These are phyloP conservation scores for Pelecanoides urinatrix DNA, from an alignment of 2,113 vertebrate genomes.

Conservation along the genomic window DNA sequence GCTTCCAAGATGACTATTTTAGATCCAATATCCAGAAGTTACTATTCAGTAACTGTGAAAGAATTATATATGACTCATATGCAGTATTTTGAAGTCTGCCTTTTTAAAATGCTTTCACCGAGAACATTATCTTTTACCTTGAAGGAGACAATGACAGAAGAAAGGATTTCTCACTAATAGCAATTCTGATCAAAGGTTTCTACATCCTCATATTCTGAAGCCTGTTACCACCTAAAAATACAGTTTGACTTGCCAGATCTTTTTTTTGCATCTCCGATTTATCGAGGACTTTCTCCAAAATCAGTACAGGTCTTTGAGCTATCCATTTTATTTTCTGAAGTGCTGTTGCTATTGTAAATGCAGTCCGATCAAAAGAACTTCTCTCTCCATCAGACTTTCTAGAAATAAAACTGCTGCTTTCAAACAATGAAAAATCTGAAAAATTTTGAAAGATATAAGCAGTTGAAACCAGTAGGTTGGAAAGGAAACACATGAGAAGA, in stretches of 20 bases:
- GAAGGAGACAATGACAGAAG: not conserved
- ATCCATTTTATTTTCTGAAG: not conserved
- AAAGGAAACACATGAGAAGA: not conserved
- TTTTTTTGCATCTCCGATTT: not conserved
- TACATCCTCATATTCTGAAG: not conserved
- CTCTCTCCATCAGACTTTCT: not conserved
- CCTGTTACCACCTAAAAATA: not conserved
- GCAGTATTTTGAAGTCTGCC: not conserved
- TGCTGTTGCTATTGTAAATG: not conserved
- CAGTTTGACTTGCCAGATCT: not conserved
- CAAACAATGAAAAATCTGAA: not conserved
- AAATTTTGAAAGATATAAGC: not conserved
- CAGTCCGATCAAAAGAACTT: not conserved
- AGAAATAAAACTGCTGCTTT: not conserved
- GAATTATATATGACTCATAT: not conserved
- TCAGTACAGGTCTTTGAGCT: not conserved
- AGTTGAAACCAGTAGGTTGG: not conserved
- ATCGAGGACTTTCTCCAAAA: not conserved
- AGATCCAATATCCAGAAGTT: not conserved
- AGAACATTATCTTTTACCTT: not conserved
- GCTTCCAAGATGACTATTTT: not conserved
- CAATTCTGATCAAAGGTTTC: conserved; percentile 14
- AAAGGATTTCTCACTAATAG: conserved; percentile 18
- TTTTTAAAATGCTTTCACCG: not conserved
- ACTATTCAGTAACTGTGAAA: not conserved